Evolutionary conservation across 2,888 invertebrate genomes (phyloP).

Genomic region (Gortyna flavago): DNA sequence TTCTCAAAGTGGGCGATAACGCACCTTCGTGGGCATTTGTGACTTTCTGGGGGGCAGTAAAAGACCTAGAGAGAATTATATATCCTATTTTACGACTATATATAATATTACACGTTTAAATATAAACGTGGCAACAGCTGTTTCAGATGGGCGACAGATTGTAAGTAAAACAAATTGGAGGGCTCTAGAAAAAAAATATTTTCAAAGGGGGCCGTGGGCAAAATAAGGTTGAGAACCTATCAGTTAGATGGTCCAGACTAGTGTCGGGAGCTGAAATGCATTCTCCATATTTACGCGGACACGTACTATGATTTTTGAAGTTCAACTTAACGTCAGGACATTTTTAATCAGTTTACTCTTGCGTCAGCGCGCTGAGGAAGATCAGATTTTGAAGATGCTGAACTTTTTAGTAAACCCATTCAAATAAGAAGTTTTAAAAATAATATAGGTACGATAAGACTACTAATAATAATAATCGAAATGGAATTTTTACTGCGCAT

Average conservation of each 20-base stretch:
- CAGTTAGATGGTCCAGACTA: background rate
- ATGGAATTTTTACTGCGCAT: background rate
- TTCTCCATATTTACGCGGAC: background rate
- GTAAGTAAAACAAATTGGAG: background rate
- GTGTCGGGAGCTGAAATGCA: background rate
- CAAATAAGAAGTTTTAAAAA: constrained; percentile 5
- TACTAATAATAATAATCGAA: background rate
- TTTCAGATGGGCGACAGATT: background rate
- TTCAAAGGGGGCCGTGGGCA: background rate
- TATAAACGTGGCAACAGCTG: background rate
- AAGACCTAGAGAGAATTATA: background rate
- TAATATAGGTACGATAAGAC: background rate
- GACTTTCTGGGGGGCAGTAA: background rate
- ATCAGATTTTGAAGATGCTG: background rate
- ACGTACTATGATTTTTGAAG: background rate
- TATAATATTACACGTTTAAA: background rate
- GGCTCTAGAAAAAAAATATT: background rate
- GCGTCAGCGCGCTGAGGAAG: background rate
- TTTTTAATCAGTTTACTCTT: background rate
- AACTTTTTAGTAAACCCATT: background rate
- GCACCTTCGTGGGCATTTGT: background rate
- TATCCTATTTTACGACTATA: background rate
- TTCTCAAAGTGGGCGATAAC: background rate
- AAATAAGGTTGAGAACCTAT: background rate
- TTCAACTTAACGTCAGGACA: constrained; percentile 1